These are phyloP conservation scores for Miltochrista miniata DNA, from an alignment of 2,888 invertebrate genomes.

Conservation along the genomic window DNA sequence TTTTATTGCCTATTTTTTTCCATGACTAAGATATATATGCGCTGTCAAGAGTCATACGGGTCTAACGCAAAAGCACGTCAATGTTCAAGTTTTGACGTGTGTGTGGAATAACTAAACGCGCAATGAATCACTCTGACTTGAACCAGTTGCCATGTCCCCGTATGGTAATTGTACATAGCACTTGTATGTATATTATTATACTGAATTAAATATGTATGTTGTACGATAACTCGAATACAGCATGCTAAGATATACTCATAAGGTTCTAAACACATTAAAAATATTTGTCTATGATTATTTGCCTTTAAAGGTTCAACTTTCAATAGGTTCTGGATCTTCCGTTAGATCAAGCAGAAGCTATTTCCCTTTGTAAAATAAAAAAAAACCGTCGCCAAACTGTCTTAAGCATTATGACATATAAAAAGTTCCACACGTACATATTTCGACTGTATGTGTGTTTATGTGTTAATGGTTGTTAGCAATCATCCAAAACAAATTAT, in stretches of 20 bases:
- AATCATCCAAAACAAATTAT: conserved; percentile 10
- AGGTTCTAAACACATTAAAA: no score
- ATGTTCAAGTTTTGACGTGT: conserved; percentile 40
- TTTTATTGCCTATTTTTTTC: neutral
- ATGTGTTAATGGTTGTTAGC: conserved; percentile 1
- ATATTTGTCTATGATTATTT: no score
- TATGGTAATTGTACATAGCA: conserved; percentile 25
- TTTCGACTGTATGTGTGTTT: neutral
- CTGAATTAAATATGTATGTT: conserved; percentile 4
- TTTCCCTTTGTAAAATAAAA: neutral
- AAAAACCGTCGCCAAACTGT: neutral
- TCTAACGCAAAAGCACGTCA: conserved; percentile 43
- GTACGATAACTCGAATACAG: neutral
- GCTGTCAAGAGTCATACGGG: conserved; percentile 38
- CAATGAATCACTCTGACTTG: conserved; percentile 36
- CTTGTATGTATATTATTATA: neutral
- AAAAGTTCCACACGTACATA: neutral
- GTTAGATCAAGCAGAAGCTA: no score
- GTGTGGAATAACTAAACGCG: conserved; percentile 40
- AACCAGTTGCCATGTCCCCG: conserved; percentile 43
- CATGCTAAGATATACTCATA: no score
- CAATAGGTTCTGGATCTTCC: no score
- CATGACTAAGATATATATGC: conserved; percentile 7
- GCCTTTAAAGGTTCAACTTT: no score
- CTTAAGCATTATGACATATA: neutral